Conservation (phyloP, 2,888 invertebrate genomes). For the Drosophila demipolita region DNA sequence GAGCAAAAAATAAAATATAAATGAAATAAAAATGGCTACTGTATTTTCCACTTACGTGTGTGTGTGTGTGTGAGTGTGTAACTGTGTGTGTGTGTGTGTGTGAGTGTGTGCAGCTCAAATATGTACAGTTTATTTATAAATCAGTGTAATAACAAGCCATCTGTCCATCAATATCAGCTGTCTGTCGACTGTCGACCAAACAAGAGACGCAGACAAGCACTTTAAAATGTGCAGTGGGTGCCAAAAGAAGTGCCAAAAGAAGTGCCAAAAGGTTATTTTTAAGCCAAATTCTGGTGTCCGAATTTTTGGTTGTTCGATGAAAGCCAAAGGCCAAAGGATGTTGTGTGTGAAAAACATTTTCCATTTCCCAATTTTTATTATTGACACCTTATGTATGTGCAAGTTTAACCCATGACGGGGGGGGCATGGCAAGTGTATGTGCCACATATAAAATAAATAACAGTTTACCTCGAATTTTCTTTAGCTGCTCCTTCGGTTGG, state of each 20-base stretch:
- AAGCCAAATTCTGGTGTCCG: constrained; percentile 56
- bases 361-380: constrained; percentile 73
- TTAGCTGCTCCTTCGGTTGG: constrained; percentile 35
- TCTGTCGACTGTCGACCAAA: constrained; percentile 59
- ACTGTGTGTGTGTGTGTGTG: constrained; percentile 5
- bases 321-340: constrained; percentile 33
- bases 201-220: background rate
- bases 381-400: constrained; percentile 51
- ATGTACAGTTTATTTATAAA: constrained; percentile 80
- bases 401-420: background rate
- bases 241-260: background rate
- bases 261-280: constrained; percentile 17
- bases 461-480: constrained; percentile 63
- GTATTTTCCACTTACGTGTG: constrained; percentile 1
- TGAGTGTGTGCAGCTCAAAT: constrained; percentile 62
- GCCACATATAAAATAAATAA: constrained; percentile 69
- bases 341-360: constrained; percentile 71
- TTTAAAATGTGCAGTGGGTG: constrained; percentile 19
- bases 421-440: constrained; percentile 16
- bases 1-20: background rate
- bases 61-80: constrained; percentile 38
- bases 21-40: background rate
- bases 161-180: constrained; percentile 57
- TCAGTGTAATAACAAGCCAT: constrained; percentile 80
- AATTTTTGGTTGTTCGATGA: constrained; percentile 34